Conservation (phyloP, 2,888 invertebrate species). For the Acrobasis suavella region DNA sequence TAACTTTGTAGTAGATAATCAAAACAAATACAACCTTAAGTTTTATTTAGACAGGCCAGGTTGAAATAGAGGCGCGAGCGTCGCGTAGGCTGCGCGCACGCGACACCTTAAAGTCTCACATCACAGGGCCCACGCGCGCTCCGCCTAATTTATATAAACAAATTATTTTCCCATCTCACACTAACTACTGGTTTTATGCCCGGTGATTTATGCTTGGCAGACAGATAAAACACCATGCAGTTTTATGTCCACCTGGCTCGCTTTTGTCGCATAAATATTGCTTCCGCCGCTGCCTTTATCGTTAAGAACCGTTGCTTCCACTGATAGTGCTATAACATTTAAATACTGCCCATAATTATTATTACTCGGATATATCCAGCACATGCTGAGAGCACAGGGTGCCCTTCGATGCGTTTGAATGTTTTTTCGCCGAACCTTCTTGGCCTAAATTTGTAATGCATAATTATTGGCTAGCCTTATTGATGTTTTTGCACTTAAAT, state of each 20-base stretch:
- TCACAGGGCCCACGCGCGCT: constrained; percentile 56
- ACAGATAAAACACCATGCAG: constrained; percentile 34
- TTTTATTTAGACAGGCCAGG: constrained; percentile 52
- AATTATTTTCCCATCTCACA: constrained; percentile 67
- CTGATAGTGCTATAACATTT: constrained; percentile 16
- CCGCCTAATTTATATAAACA: constrained; percentile 69
- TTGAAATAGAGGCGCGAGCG: constrained; percentile 60
- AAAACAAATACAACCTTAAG: constrained; percentile 40
- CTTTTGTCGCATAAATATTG: constrained; percentile 37
- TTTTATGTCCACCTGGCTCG: constrained; percentile 35
- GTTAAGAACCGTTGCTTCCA: constrained; percentile 18
- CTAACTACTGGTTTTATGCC: constrained; percentile 68
- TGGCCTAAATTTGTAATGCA: background rate
- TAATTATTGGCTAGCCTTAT: background rate
- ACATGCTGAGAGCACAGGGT: background rate
- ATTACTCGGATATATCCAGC: constrained; percentile 3
- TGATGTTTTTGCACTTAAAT: background rate
- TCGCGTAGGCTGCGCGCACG: constrained; percentile 68
- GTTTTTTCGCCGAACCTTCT: background rate
- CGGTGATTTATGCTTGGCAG: constrained; percentile 49
- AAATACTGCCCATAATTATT: constrained; percentile 17
- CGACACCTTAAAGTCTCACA: constrained; percentile 64
- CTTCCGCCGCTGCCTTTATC: constrained; percentile 25
- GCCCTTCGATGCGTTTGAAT: background rate
- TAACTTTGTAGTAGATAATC: constrained; percentile 24